Percentiles rank a stretch among this genome's conserved stretches.
Evolutionary conservation across 2,888 invertebrate species (phyloP).

Genomic region (Thyatira batis): DNA sequence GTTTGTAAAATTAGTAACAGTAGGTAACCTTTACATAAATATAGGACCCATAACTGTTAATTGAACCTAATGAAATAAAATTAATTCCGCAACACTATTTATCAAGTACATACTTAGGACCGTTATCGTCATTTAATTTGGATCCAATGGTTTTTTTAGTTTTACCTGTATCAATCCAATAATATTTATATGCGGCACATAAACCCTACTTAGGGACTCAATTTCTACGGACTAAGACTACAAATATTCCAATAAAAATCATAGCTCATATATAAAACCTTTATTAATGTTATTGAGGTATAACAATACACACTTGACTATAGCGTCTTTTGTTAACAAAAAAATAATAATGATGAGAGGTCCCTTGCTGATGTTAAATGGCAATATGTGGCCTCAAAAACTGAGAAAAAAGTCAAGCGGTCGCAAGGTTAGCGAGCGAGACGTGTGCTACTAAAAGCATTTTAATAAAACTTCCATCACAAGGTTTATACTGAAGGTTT

Average conservation of each 20-base stretch:
- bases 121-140: no score
- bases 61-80: no score
- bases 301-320: constrained; percentile 8
- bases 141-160: no score
- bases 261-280: constrained; percentile 1
- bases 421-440: constrained; percentile 47
- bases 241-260: no score
- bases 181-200: no score
- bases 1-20: no score
- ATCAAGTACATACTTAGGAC: no score
- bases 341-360: constrained; percentile 48
- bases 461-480: not conserved
- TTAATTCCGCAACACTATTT: no score
- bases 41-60: no score
- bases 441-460: constrained; percentile 33
- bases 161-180: no score
- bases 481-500: constrained; percentile 13
- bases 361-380: constrained; percentile 64
- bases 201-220: no score
- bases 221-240: not conserved
- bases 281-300: constrained; percentile 30
- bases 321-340: constrained; percentile 19
- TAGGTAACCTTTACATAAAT: no score
- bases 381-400: constrained; percentile 63
- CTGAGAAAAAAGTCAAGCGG: constrained; percentile 48